A percentile compares a stretch with the other conserved stretches of the same genome.
Conservation (phyloP, 2,797 vertebrate species). For the Notoglanidium macrostoma region DNA sequence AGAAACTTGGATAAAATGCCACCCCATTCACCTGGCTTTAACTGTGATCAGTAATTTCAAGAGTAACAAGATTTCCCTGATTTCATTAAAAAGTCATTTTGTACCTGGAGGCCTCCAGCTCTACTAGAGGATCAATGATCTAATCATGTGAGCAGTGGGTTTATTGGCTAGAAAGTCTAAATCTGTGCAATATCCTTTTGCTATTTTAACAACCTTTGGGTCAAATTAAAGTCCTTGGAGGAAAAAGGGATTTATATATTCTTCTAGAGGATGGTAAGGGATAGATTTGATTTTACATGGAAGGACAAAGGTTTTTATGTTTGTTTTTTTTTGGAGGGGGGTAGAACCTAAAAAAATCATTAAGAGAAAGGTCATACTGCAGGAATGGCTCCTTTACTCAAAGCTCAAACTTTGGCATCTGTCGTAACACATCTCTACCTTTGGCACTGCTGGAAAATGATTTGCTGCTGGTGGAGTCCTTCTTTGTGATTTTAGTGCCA, state of each 20-base stretch:
- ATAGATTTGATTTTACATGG: not conserved
- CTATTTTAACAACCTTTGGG: constrained; percentile 79
- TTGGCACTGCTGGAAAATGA: not conserved
- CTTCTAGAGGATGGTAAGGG: constrained; percentile 62
- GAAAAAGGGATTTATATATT: constrained; percentile 72
- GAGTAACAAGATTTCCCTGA: constrained; percentile 79
- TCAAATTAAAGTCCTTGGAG: constrained; percentile 78
- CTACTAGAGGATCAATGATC: constrained; percentile 79
- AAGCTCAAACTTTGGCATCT: constrained; percentile 15
- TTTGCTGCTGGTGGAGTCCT: not conserved
- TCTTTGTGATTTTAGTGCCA: constrained; percentile 21
- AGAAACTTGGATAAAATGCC: constrained; percentile 66
- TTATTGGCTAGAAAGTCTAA: constrained; percentile 77
- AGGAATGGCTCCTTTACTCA: constrained; percentile 20
- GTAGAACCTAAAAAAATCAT: constrained; percentile 59
- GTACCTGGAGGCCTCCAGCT: constrained; percentile 77
- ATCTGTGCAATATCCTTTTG: constrained; percentile 77
- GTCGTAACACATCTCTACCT: not conserved
- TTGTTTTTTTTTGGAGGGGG: not conserved
- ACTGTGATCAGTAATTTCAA: constrained; percentile 83
- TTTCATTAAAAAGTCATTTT: constrained; percentile 81
- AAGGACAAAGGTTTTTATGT: not conserved
- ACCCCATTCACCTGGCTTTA: constrained; percentile 69
- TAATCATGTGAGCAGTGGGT: constrained; percentile 79
- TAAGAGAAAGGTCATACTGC: constrained; percentile 45